Conservation (phyloP, 1,140 invertebrate species). For the Delia radicum region DNA sequence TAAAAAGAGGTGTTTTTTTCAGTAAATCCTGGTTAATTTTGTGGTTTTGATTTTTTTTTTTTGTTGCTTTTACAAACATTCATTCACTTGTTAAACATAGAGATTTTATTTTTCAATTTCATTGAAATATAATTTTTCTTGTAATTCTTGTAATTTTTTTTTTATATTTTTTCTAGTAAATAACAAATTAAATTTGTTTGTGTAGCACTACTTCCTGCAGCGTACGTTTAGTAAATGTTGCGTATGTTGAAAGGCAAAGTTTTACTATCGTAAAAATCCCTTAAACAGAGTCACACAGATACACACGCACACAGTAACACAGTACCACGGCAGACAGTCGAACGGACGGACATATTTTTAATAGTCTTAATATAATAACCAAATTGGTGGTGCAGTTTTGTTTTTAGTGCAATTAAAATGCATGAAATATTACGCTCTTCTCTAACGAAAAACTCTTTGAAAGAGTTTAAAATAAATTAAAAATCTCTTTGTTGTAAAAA, state of each 20-base stretch:
- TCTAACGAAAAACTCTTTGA: background rate
- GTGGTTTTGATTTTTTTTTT: too few species aligned
- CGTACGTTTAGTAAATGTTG: constrained; percentile 27
- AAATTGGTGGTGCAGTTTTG: background rate
- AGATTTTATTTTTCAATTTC: background rate
- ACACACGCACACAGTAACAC: background rate
- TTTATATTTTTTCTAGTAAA: background rate
- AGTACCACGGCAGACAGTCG: background rate
- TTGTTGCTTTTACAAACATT: too few species aligned
- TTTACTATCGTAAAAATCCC: constrained; percentile 17
- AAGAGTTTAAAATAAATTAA: background rate
- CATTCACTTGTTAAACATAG: background rate
- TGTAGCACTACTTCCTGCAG: constrained; percentile 26
- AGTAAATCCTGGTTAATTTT: background rate
- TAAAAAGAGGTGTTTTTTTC: background rate
- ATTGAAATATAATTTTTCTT: background rate
- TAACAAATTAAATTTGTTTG: constrained; percentile 15
- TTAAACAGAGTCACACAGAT: background rate
- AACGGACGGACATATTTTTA: background rate
- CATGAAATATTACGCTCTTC: background rate
- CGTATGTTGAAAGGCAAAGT: background rate
- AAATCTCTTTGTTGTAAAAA: background rate
- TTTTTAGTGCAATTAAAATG: background rate
- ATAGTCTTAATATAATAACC: too few species aligned
- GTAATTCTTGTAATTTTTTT: background rate